phyloP scores from a whole-genome alignment of 1,140 invertebrate species.

The Polyergus mexicanus region DNA sequence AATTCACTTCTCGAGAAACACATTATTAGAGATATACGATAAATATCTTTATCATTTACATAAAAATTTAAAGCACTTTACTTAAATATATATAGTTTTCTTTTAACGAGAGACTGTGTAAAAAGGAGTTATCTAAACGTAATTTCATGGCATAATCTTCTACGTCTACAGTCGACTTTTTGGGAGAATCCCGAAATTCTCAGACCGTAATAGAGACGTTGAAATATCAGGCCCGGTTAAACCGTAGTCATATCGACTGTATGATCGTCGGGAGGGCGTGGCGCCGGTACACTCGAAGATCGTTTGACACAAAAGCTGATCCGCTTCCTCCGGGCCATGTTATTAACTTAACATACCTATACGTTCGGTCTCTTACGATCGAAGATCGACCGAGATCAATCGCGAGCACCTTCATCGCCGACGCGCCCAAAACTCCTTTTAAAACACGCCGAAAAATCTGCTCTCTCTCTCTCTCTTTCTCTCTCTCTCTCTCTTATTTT shows the following conservation, averaged over 20 bases:
- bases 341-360: conserved; percentile 50
- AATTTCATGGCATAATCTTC: conserved; percentile 8
- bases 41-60: neutral
- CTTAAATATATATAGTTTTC: neutral
- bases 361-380: conserved; percentile 43
- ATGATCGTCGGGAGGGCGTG: conserved; percentile 54
- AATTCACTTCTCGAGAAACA: neutral
- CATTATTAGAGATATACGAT: neutral
- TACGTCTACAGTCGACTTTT: neutral
- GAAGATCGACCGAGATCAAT: conserved; percentile 52
- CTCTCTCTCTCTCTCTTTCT: neutral
- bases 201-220: conserved; percentile 51
- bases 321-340: conserved; percentile 54
- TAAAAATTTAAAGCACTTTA: neutral
- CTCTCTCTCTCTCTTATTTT: neutral
- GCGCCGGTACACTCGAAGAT: conserved; percentile 55
- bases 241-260: conserved; percentile 37
- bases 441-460: conserved; percentile 22
- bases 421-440: conserved; percentile 29
- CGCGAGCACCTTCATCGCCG: conserved; percentile 22
- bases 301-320: conserved; percentile 61
- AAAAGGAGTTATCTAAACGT: neutral
- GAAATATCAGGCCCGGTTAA: conserved; percentile 34
- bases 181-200: conserved; percentile 45
- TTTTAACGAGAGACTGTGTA: neutral